Conservation (phyloP, 2,113 vertebrate species). For the Apeltes quadracus region DNA sequence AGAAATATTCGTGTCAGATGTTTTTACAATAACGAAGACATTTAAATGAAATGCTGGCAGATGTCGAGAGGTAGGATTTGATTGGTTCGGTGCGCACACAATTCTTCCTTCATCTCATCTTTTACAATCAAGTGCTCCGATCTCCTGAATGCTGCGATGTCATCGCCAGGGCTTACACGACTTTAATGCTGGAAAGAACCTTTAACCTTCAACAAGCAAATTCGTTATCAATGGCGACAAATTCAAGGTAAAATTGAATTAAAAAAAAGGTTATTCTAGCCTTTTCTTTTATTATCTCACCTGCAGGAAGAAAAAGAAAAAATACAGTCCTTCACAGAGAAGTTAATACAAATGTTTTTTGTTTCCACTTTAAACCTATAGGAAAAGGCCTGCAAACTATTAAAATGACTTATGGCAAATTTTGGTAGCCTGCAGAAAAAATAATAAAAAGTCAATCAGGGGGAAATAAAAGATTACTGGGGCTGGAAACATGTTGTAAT, state of each 20-base stretch:
- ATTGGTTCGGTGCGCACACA: slow-evolving; percentile 18
- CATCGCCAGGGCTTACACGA: background rate
- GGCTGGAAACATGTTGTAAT: background rate
- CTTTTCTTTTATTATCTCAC: background rate
- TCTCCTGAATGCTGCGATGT: background rate
- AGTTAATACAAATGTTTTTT: background rate
- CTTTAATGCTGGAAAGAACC: background rate
- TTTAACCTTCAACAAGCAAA: slow-evolving; percentile 13
- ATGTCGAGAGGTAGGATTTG: slow-evolving; percentile 49
- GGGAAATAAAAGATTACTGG: background rate
- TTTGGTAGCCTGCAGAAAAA: slow-evolving; percentile 10
- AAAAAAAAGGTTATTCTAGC: background rate
- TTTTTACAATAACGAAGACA: slow-evolving; percentile 19
- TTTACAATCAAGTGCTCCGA: background rate
- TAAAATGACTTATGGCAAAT: background rate
- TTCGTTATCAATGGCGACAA: background rate
- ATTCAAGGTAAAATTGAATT: background rate
- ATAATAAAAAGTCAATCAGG: background rate
- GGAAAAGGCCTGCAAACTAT: slow-evolving; percentile 2
- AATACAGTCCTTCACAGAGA: background rate
- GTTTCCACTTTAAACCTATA: background rate
- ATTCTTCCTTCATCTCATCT: background rate
- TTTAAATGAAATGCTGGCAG: background rate
- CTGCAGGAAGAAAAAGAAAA: background rate
- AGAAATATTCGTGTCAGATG: slow-evolving; percentile 1